phyloP scores from a whole-genome alignment of 2,888 invertebrate species.

The Ligdia adustata region DNA sequence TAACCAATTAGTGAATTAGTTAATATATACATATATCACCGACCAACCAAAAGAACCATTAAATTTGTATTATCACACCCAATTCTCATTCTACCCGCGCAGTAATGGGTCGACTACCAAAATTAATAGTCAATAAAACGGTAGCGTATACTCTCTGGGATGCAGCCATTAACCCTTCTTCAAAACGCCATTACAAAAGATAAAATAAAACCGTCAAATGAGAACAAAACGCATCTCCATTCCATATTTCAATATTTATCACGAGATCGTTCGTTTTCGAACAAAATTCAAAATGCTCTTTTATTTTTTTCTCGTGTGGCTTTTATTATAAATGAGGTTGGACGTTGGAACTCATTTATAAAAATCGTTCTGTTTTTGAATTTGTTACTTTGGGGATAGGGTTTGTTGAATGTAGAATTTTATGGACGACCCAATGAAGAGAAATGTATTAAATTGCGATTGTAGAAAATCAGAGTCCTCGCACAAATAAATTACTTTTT shows the following conservation, averaged over 20 bases:
- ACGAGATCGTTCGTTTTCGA: constrained; percentile 78
- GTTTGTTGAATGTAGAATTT: constrained; percentile 25
- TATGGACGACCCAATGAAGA: constrained; percentile 22
- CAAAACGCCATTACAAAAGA: constrained; percentile 60
- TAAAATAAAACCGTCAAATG: constrained; percentile 40
- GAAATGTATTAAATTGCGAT: too few relatives aligned
- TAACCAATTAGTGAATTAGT: too few relatives aligned
- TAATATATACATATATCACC: too few relatives aligned
- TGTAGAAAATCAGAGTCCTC: too few relatives aligned
- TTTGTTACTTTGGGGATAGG: constrained; percentile 45
- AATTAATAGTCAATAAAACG: constrained; percentile 76
- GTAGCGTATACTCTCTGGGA: constrained; percentile 64
- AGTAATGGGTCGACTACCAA: too few relatives aligned
- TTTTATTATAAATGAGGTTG: constrained; percentile 75
- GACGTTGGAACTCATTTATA: constrained; percentile 56
- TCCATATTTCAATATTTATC: constrained; percentile 83
- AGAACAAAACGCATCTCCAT: constrained; percentile 70
- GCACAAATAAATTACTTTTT: too few relatives aligned
- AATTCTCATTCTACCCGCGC: constrained; percentile 43
- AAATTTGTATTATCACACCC: constrained; percentile 39
- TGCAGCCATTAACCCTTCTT: constrained; percentile 64
- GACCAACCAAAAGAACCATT: constrained; percentile 37
- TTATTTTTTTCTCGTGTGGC: constrained; percentile 47
- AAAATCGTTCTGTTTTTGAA: constrained; percentile 67
- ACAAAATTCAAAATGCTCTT: constrained; percentile 73